Evolutionary conservation across 2,113 vertebrate species (phyloP).

Genomic region (Rhabdornis inornatus): DNA sequence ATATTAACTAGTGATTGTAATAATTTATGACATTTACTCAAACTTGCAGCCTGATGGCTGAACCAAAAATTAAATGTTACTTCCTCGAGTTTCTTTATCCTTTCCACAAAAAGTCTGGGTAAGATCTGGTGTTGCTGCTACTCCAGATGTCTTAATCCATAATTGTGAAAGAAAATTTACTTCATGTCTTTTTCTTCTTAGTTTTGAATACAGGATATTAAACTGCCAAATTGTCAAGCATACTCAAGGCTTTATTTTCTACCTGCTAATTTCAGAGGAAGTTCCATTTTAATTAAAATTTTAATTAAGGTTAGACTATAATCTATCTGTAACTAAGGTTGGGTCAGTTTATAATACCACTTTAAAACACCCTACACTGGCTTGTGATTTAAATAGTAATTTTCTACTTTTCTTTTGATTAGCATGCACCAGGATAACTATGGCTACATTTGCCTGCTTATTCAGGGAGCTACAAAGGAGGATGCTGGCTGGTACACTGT

Average conservation of each 20-base stretch:
- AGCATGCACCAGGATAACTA: slow-evolving; percentile 98
- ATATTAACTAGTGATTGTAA: neutral
- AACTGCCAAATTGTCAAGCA: neutral
- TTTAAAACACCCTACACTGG: neutral
- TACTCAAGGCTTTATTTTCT: neutral
- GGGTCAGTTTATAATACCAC: neutral
- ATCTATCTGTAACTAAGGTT: neutral
- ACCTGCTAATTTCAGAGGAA: neutral
- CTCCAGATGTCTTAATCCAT: neutral
- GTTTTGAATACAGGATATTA: neutral
- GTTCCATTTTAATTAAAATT: neutral
- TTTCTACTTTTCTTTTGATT: neutral
- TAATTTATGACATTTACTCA: neutral
- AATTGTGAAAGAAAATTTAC: neutral
- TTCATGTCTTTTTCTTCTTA: neutral
- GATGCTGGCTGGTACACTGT: slow-evolving; percentile 97
- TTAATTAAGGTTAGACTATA: neutral
- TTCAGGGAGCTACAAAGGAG: slow-evolving; percentile 93
- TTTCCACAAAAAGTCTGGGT: neutral
- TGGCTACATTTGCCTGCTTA: slow-evolving; percentile 96
- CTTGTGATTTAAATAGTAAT: neutral
- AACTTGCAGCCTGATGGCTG: neutral
- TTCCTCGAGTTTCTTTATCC: neutral
- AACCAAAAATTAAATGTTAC: neutral
- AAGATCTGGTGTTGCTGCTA: neutral